phyloP scores from a whole-genome alignment of 2,888 invertebrate genomes.

The Aleiodes testaceus region DNA sequence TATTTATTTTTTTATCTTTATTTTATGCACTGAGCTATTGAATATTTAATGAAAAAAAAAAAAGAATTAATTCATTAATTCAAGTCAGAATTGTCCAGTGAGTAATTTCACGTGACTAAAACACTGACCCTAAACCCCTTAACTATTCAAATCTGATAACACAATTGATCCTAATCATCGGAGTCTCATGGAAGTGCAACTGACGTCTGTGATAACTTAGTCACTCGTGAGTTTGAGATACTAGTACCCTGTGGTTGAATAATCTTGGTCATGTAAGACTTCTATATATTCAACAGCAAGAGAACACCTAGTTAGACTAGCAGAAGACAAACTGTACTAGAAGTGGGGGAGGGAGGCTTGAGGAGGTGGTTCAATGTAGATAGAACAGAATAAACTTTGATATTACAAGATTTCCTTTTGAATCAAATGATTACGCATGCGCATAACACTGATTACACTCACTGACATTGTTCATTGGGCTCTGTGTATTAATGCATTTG shows the following conservation, averaged over 20 bases:
- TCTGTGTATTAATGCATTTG: no score
- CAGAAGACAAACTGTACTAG: not conserved
- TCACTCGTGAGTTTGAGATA: conserved; percentile 24
- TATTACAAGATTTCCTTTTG: conserved; percentile 37
- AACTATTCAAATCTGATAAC: not conserved
- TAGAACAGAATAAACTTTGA: conserved; percentile 36
- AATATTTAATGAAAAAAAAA: no score
- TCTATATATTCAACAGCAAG: conserved; percentile 6
- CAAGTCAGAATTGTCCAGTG: no score
- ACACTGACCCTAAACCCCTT: not conserved
- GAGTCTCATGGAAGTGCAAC: conserved; percentile 21
- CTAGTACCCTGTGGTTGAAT: conserved; percentile 18
- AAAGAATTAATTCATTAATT: no score
- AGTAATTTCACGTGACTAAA: not conserved
- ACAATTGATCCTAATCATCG: conserved; percentile 22
- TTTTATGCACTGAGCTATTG: no score
- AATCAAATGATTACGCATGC: conserved; percentile 30
- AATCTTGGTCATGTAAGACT: conserved; percentile 24
- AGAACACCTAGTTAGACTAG: not conserved
- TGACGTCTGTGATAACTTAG: conserved; percentile 21
- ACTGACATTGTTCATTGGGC: conserved; percentile 13
- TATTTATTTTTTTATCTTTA: no score
- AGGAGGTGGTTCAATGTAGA: not conserved
- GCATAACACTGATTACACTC: conserved; percentile 14
- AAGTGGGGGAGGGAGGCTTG: not conserved